Conservation (phyloP, 2,797 vertebrate species). For the Streptopelia turtur region DNA sequence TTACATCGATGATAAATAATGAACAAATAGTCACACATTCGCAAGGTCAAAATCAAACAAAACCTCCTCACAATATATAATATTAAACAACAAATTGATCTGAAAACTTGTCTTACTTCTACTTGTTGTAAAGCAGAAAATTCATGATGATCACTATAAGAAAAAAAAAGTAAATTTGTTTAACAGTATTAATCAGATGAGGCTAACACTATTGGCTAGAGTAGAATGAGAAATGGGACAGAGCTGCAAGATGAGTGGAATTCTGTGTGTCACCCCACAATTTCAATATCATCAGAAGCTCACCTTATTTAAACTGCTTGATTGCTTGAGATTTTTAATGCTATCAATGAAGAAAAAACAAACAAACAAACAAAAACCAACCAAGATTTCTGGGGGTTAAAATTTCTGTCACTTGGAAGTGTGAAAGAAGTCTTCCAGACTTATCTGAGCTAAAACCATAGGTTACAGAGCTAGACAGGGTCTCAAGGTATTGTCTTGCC, state of each 20-base stretch:
- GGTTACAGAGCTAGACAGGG: background rate
- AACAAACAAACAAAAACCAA: too few relatives aligned
- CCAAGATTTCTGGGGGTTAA: background rate
- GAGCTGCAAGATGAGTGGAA: background rate
- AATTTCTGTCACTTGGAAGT: background rate
- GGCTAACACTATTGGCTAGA: background rate
- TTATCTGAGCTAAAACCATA: background rate
- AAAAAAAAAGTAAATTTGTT: background rate
- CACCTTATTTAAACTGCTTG: background rate
- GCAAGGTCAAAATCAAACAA: background rate
- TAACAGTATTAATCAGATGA: background rate
- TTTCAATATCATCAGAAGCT: background rate
- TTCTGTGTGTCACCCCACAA: background rate
- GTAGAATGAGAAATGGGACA: background rate
- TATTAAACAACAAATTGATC: background rate
- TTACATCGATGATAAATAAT: background rate
- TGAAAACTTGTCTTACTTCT: background rate
- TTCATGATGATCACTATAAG: background rate
- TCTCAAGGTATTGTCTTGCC: background rate
- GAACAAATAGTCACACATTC: background rate
- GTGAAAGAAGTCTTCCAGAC: background rate
- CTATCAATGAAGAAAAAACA: background rate
- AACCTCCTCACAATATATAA: background rate
- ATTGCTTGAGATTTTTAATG: background rate
- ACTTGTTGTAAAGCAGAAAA: background rate